Conservation (phyloP, 2,797 vertebrate species). For the Sebastolobus altivelis region DNA sequence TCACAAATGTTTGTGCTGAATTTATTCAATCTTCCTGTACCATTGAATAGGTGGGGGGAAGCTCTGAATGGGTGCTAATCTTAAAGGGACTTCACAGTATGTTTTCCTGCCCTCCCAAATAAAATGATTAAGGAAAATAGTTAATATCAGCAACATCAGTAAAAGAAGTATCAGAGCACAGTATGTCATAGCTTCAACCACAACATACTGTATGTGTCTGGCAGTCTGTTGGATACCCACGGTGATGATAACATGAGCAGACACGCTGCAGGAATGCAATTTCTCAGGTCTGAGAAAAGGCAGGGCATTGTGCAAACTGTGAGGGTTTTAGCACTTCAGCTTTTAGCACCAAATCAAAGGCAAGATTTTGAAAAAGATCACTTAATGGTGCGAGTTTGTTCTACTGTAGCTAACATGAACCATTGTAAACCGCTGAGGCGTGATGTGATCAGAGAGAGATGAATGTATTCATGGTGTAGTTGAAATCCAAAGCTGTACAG, state of each 20-base stretch:
- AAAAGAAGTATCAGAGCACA: background rate
- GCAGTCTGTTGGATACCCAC: background rate
- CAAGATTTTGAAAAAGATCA: conserved; percentile 7
- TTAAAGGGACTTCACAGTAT: background rate
- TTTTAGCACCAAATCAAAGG: conserved; percentile 51
- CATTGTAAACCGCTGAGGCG: conserved; percentile 11
- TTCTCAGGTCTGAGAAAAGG: conserved; percentile 31
- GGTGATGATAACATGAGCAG: conserved; percentile 16
- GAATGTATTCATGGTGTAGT: background rate
- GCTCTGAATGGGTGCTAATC: background rate
- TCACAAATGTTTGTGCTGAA: background rate
- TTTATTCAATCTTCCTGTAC: background rate
- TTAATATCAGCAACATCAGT: background rate
- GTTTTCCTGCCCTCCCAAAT: background rate
- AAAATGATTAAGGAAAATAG: background rate
- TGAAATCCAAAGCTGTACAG: conserved; percentile 12
- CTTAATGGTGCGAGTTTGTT: conserved; percentile 29
- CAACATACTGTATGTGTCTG: background rate
- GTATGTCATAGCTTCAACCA: conserved; percentile 7
- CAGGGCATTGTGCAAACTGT: conserved; percentile 16
- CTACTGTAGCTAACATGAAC: conserved; percentile 12
- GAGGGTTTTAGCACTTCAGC: conserved; percentile 56
- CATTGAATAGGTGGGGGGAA: background rate
- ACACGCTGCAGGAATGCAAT: conserved; percentile 24
- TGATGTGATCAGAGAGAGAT: conserved; percentile 12